These are phyloP conservation scores for Colistium nudipinnis DNA, from an alignment of 2,113 vertebrate genomes.

Conservation along the genomic window DNA sequence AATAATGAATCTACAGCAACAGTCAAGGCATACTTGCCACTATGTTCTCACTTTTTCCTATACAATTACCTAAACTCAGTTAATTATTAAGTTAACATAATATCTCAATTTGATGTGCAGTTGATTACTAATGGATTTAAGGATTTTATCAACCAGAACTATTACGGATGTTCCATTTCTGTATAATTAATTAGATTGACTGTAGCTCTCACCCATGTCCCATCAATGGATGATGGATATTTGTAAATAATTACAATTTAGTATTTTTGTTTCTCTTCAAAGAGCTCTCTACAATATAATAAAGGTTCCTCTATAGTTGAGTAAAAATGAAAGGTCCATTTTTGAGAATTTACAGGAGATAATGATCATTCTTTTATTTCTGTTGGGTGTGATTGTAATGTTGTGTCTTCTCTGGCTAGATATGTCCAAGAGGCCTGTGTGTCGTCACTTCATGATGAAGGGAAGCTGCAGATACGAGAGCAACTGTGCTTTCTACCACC, in stretches of 20 bases:
- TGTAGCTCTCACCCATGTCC: too few species aligned
- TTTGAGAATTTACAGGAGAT: not conserved
- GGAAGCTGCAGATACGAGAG: constrained; percentile 93
- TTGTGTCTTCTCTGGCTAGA: constrained; percentile 73
- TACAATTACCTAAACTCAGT: too few species aligned
- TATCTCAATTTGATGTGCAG: not conserved
- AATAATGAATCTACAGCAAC: not conserved
- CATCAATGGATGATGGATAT: too few species aligned
- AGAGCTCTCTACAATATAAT: too few species aligned
- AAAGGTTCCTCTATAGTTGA: not conserved
- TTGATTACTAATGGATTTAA: not conserved
- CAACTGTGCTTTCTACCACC: constrained; percentile 95
- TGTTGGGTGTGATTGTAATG: not conserved
- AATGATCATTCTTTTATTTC: not conserved
- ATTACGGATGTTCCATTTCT: too few species aligned
- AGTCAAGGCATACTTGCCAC: not conserved
- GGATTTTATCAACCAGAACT: too few species aligned
- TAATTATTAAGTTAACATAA: too few species aligned
- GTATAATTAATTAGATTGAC: too few species aligned
- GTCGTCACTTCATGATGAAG: constrained; percentile 96
- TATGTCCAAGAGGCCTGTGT: constrained; percentile 90
- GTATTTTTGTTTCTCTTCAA: too few species aligned
- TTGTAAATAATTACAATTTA: too few species aligned
- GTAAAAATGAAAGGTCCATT: not conserved
- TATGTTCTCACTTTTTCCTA: too few species aligned